Percentiles rank a stretch among this genome's conserved stretches.
Conservation (phyloP, 2,888 invertebrate genomes). For the Koerneria pararmatus region DNA sequence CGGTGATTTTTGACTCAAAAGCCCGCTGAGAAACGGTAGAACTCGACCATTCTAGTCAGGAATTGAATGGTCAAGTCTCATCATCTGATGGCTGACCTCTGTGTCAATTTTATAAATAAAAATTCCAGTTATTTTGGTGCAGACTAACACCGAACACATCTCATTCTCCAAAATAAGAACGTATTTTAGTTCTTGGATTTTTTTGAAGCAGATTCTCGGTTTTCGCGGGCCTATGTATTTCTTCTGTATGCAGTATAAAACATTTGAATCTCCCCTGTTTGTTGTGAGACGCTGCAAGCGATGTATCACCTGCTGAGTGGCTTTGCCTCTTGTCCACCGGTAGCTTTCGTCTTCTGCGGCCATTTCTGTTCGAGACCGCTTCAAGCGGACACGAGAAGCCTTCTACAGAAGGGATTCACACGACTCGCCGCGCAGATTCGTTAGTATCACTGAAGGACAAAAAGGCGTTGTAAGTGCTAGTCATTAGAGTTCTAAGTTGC, state of each 20-base stretch:
- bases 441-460: conserved; percentile 12
- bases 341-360: conserved; percentile 87
- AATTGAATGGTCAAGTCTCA: too few relatives aligned
- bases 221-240: not conserved
- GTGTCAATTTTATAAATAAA: too few relatives aligned
- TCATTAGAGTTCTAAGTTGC: too few relatives aligned
- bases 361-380: conserved; percentile 71
- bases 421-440: conserved; percentile 10
- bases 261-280: not conserved
- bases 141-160: too few relatives aligned
- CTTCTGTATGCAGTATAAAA: not conserved
- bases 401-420: conserved; percentile 10
- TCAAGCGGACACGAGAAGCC: conserved; percentile 57
- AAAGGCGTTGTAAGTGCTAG: too few relatives aligned
- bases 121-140: too few relatives aligned
- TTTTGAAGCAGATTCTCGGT: not conserved
- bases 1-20: too few relatives aligned
- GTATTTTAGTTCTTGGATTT: not conserved
- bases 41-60: too few relatives aligned
- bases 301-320: conserved; percentile 65
- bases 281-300: conserved; percentile 9
- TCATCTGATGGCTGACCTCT: too few relatives aligned
- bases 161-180: too few relatives aligned
- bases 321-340: conserved; percentile 77
- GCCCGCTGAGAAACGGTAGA: too few relatives aligned